Base-by-base conservation (phyloP, 2,113 vertebrate species). In the Epinephelus lanceolatus region DNA sequence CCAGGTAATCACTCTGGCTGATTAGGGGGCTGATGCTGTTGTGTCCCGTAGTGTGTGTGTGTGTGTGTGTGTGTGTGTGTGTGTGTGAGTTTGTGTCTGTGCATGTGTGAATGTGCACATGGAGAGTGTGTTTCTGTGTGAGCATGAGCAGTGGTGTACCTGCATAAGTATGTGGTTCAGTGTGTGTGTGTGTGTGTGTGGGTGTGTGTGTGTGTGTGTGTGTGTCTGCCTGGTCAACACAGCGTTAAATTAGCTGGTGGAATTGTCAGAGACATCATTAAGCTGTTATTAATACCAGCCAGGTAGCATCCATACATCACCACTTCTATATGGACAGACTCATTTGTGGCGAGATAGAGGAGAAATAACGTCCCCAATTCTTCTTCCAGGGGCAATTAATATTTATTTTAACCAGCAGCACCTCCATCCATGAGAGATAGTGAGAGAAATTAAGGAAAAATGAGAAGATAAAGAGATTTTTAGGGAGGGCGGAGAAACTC, bases 251-350 rank as follows among this genome's bases (percentile, higher is more conserved):
- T 86, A 95, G 89, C 91, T 83, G 80, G 57, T 60, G 81, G 87
- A 83, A 78, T 84, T 91, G 88, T 93, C 92, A 93, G 87, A 81
- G 75, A 91, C 84, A 90, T 93, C 92, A 93, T 95, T 94, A 95
- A 85, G 91, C 86, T 86, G 80, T 94, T 93, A 94, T 95, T 94
- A 95, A 95, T 95, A 89, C 40, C 76, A 89, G 85, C 57, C 67
- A 89, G 86, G 89, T 84, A 89, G 76, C 69, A 3, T 86, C 91
- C 86, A 93, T 94, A 92, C 81, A 95, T 94, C 92, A 94, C 56
- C 17, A 59, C 77, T 69, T 89, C 80, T 82, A 3, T 37, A 76
- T 71, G 63, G 87, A 88, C 88, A 88, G 67, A 71, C 81, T 92
- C 84, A 86, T 92, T 86, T 89, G 47, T 78, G 74, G 9, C 79